Evolutionary conservation across 2,888 invertebrate genomes (phyloP).

Genomic region (Tetranychus truncatus): DNA sequence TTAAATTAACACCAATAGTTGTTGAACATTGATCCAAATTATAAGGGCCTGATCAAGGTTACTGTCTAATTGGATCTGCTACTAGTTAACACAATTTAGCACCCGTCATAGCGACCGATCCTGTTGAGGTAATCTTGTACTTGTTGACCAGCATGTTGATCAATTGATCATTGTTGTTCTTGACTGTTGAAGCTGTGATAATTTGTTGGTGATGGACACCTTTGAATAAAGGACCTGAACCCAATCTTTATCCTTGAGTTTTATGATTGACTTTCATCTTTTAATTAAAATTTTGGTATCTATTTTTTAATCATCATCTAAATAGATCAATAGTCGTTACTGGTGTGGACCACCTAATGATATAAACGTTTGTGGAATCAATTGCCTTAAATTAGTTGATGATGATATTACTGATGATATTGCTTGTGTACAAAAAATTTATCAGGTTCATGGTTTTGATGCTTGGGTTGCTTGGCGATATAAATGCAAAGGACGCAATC

Average conservation of each 20-base stretch:
- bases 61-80: neutral
- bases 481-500: neutral
- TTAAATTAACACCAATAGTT: neutral
- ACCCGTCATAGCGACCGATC: too few species aligned
- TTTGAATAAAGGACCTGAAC: neutral
- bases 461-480: conserved; percentile 7
- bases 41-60: neutral
- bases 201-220: neutral
- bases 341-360: conserved; percentile 1
- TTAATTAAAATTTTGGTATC: neutral
- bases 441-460: conserved; percentile 6
- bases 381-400: neutral
- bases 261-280: neutral
- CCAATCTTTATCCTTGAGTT: neutral
- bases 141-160: neutral
- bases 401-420: conserved; percentile 10
- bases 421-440: neutral
- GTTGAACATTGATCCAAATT: neutral
- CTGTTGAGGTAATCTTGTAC: too few species aligned
- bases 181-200: neutral
- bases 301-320: neutral
- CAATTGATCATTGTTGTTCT: neutral
- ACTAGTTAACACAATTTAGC: too few species aligned
- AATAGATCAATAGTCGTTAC: conserved; percentile 1
- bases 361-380: neutral